phyloP scores from a whole-genome alignment of 1,140 invertebrate genomes.

The Triops longicaudatus region DNA sequence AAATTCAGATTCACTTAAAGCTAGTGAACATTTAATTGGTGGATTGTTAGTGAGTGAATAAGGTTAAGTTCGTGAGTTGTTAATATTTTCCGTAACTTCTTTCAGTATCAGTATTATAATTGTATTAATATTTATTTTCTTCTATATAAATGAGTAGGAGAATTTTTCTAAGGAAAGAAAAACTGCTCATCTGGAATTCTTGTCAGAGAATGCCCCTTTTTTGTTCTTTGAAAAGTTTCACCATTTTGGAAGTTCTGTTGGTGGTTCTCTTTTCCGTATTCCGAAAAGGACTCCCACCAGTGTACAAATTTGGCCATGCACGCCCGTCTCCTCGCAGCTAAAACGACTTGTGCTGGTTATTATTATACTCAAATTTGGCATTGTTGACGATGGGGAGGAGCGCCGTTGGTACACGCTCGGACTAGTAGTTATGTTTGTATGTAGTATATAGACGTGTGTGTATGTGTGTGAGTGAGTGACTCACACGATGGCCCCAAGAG shows the following conservation, averaged over 20 bases:
- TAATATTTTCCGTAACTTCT: background rate
- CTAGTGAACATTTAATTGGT: too few species aligned
- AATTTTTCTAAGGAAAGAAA: too few species aligned
- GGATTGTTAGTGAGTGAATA: too few species aligned
- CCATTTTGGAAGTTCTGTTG: background rate
- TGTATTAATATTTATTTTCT: background rate
- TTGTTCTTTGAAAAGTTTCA: background rate
- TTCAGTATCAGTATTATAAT: background rate
- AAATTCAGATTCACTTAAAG: too few species aligned
- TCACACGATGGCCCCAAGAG: background rate
- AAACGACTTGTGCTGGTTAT: slow-evolving; percentile 13
- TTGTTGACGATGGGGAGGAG: slow-evolving; percentile 14
- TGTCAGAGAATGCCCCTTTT: too few species aligned
- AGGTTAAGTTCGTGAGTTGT: too few species aligned
- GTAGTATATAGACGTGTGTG: too few species aligned
- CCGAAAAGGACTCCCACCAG: slow-evolving; percentile 1
- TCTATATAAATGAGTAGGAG: background rate
- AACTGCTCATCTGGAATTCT: too few species aligned
- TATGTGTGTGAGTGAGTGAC: background rate
- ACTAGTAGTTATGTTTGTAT: slow-evolving; percentile 5
- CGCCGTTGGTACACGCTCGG: background rate
- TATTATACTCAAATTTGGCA: slow-evolving; percentile 15
- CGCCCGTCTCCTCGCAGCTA: background rate
- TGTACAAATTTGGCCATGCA: slow-evolving; percentile 12
- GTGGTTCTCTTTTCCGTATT: background rate